Percentiles rank a stretch among this genome's conserved stretches.
Conservation (phyloP, 1,140 invertebrate genomes). For the Heterodera carotae region DNA sequence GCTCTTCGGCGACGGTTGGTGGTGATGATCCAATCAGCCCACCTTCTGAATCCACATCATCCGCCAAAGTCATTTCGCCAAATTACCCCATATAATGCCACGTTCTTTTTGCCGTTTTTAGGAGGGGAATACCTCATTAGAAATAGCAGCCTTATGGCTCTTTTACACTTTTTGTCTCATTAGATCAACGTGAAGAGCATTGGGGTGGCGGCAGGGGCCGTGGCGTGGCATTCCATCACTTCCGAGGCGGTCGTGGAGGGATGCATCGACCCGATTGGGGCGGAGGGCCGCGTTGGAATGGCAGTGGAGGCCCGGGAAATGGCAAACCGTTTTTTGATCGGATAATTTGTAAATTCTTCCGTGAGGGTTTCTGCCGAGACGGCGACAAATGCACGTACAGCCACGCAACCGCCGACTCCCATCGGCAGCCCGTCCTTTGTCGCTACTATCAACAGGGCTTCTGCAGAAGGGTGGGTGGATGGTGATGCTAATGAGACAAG, state of each 20-base stretch:
- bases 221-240: conserved; percentile 1
- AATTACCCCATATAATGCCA: no score
- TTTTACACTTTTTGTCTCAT: background rate
- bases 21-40: no score
- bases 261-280: background rate
- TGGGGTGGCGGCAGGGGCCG: conserved; percentile 4
- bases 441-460: conserved; percentile 60
- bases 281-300: conserved; percentile 8
- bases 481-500: no score
- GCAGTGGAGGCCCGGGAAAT: conserved; percentile 27
- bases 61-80: no score
- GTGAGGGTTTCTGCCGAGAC: conserved; percentile 65
- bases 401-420: conserved; percentile 58
- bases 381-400: conserved; percentile 60
- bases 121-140: no score
- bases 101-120: no score
- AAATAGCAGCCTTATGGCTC: no score
- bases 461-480: conserved; percentile 54
- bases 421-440: conserved; percentile 57
- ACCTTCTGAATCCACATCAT: no score
- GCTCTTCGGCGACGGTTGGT: no score
- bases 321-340: conserved; percentile 39
- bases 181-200: background rate
- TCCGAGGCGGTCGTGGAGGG: conserved; percentile 5
- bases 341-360: conserved; percentile 65